These are phyloP conservation scores for Sebastes hubbsi DNA, from an alignment of 2,797 vertebrate species.

Conservation along the genomic window DNA sequence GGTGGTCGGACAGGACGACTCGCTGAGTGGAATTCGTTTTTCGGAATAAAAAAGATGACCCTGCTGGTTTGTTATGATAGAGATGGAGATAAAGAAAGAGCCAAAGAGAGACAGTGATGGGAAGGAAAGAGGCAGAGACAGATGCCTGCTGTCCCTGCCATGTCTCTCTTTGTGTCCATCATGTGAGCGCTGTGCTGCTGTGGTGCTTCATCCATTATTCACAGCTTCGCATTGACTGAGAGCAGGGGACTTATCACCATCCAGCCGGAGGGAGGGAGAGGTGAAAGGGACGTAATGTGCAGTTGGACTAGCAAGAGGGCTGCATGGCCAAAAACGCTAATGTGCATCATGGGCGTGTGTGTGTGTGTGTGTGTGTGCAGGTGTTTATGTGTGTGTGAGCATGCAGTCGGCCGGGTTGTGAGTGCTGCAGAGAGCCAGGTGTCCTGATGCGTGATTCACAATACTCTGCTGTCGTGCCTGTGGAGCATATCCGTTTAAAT, in stretches of 20 bases:
- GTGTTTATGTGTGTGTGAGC: slow-evolving; percentile 11
- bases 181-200: slow-evolving; percentile 22
- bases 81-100: background rate
- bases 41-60: background rate
- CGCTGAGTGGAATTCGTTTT: slow-evolving; percentile 7
- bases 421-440: slow-evolving; percentile 35
- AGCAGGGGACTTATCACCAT: slow-evolving; percentile 46
- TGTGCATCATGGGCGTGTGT: background rate
- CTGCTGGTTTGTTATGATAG: slow-evolving; percentile 5
- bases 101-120: background rate
- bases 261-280: slow-evolving; percentile 56
- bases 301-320: slow-evolving; percentile 15
- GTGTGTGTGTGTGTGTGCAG: background rate
- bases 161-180: slow-evolving; percentile 41
- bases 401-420: background rate
- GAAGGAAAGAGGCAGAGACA: background rate
- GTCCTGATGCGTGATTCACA: slow-evolving; percentile 64
- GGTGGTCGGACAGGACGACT: slow-evolving; percentile 5
- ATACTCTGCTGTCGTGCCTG: slow-evolving; percentile 30
- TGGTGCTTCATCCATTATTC: slow-evolving; percentile 70
- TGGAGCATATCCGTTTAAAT: slow-evolving; percentile 50
- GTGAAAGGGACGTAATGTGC: slow-evolving; percentile 53
- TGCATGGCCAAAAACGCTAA: background rate
- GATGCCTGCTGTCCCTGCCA: slow-evolving; percentile 14
- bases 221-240: slow-evolving; percentile 45